These are phyloP conservation scores for Noctilio leporinus DNA, from an alignment of 2,113 vertebrate species.

Conservation along the genomic window DNA sequence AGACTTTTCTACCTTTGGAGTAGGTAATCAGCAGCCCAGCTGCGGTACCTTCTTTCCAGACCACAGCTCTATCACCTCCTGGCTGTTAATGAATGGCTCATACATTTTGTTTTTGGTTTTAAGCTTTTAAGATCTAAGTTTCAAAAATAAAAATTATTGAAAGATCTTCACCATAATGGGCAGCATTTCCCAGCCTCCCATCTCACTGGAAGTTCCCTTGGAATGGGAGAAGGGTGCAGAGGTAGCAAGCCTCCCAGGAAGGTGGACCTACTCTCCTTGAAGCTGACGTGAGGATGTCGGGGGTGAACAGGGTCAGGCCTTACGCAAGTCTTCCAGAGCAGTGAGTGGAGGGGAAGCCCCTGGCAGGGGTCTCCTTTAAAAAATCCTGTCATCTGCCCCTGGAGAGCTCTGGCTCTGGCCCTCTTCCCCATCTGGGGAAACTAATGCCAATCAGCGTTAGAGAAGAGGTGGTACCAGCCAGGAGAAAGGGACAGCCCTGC, in stretches of 20 bases:
- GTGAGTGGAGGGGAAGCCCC: rapidly evolving
- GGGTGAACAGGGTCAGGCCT: background rate
- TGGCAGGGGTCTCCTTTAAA: background rate
- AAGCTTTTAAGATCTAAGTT: background rate
- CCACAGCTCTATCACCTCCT: background rate
- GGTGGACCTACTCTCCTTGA: background rate
- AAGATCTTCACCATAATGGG: background rate
- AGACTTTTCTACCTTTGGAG: background rate
- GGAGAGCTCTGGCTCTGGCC: background rate
- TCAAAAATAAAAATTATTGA: background rate
- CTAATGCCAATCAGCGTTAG: background rate
- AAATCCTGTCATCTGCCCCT: background rate
- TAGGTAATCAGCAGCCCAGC: background rate
- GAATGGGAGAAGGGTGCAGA: background rate
- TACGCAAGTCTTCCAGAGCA: background rate
- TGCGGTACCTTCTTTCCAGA: background rate
- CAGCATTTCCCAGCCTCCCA: background rate
- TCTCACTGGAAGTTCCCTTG: background rate
- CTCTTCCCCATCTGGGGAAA: background rate
- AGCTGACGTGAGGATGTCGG: too few relatives aligned
- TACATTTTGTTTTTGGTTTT: background rate
- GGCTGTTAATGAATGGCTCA: background rate
- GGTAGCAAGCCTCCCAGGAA: background rate
- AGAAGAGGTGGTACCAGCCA: background rate
- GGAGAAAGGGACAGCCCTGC: background rate